phyloP scores from a whole-genome alignment of 2,888 invertebrate species.

The Leptinotarsa peninsularis region DNA sequence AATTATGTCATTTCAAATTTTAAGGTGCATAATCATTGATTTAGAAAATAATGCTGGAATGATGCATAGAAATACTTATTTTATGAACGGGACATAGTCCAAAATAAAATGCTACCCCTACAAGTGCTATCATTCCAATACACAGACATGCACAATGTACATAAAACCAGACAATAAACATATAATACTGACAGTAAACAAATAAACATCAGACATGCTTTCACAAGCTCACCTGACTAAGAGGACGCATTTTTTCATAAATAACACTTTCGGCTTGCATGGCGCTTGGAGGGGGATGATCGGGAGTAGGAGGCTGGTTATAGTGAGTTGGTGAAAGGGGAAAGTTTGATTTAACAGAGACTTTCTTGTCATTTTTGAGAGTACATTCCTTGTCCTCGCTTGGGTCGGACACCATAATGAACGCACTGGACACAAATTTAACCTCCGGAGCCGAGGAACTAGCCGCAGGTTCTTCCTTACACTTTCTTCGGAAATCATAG shows the following conservation, averaged over 20 bases:
- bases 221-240: slow-evolving; percentile 84
- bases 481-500: slow-evolving; percentile 68
- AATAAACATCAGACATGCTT: slow-evolving; percentile 44
- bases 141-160: neutral
- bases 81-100: too few relatives aligned
- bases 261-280: slow-evolving; percentile 90
- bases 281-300: slow-evolving; percentile 93
- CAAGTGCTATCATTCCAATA: neutral
- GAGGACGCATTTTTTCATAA: slow-evolving; percentile 87
- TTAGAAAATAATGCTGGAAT: too few relatives aligned
- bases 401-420: slow-evolving; percentile 66
- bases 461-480: slow-evolving; percentile 52
- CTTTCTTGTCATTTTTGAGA: slow-evolving; percentile 42
- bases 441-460: slow-evolving; percentile 63
- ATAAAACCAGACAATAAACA: slow-evolving; percentile 1
- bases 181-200: slow-evolving; percentile 40
- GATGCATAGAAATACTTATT: too few relatives aligned
- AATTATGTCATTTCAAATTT: too few relatives aligned
- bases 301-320: slow-evolving; percentile 92
- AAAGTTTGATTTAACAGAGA: slow-evolving; percentile 58
- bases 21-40: too few relatives aligned
- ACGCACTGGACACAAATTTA: slow-evolving; percentile 70
- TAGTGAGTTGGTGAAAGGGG: slow-evolving; percentile 92
- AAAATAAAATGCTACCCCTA: neutral
- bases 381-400: slow-evolving; percentile 61